A percentile compares a stretch with the other conserved stretches of the same genome.
Conservation (phyloP, 2,113 vertebrate species). For the Cebidichthys violaceus region DNA sequence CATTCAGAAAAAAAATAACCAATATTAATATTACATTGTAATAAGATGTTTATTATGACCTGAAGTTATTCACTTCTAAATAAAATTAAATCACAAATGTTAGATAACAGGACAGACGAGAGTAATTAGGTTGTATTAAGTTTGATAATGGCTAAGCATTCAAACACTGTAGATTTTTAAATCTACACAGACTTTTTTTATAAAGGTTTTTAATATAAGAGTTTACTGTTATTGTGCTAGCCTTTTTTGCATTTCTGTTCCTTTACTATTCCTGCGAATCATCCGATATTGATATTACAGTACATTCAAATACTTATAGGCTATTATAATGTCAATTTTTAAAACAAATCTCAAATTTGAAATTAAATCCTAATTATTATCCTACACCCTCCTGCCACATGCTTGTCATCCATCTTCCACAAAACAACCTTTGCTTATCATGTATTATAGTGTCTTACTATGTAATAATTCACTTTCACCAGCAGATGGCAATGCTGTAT, state of each 20-base stretch:
- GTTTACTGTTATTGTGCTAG: not conserved
- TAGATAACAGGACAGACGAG: not conserved
- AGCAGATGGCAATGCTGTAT: slow-evolving; percentile 71
- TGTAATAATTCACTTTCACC: slow-evolving; percentile 35
- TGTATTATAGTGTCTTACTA: not conserved
- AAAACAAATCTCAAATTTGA: not conserved
- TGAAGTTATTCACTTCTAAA: not conserved
- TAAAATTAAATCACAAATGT: not conserved
- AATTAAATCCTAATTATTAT: not conserved
- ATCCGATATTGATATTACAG: not conserved
- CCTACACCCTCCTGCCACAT: not conserved
- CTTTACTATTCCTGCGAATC: not conserved
- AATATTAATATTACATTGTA: not conserved
- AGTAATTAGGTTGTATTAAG: not conserved
- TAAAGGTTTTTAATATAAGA: not conserved
- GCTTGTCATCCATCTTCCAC: not conserved
- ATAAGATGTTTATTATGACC: not conserved
- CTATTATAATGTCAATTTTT: not conserved
- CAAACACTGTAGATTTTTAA: not conserved
- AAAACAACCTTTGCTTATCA: not conserved
- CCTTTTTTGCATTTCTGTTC: no score
- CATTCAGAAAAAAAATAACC: no score
- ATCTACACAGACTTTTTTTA: not conserved
- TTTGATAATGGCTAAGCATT: not conserved
- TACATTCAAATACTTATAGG: not conserved